Percentiles rank a stretch among this genome's conserved stretches.
Conservation (phyloP, 1,140 invertebrate genomes). For the Drosophila pruinosa region DNA sequence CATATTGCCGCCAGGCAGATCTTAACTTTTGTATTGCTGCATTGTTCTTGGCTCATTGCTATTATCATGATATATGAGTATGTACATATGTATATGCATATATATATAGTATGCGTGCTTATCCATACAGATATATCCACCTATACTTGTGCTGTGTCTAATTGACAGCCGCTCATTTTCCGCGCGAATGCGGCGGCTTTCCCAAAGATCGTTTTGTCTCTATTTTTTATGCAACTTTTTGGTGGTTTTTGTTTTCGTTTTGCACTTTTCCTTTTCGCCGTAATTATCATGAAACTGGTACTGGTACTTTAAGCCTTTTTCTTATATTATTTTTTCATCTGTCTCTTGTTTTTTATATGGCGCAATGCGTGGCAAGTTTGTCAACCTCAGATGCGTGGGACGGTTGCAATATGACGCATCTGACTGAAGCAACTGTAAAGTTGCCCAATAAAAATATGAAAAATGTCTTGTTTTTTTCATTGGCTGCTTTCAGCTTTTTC, state of each 20-base stretch:
- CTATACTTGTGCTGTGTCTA: conserved; percentile 23
- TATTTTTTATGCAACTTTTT: conserved; percentile 39
- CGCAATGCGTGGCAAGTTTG: conserved; percentile 35
- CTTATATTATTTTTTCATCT: not conserved
- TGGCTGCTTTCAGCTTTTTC: conserved; percentile 10
- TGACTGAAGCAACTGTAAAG: conserved; percentile 19
- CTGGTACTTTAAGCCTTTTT: conserved; percentile 48
- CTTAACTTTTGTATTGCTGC: conserved; percentile 49
- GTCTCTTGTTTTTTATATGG: not conserved
- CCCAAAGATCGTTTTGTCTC: conserved; percentile 42
- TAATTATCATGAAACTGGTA: conserved; percentile 70
- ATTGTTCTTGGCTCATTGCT: conserved; percentile 59
- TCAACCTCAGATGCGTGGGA: conserved; percentile 39
- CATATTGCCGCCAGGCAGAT: conserved; percentile 52
- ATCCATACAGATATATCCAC: not conserved
- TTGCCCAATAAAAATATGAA: conserved; percentile 34
- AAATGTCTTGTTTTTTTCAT: conserved; percentile 2
- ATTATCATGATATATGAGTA: conserved; percentile 44
- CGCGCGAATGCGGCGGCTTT: conserved; percentile 54
- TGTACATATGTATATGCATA: not conserved
- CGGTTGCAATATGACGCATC: conserved; percentile 33
- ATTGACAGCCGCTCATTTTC: conserved; percentile 67
- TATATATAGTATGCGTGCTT: not conserved
- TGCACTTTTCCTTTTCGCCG: conserved; percentile 64
- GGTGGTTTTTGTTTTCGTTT: conserved; percentile 1